Evolutionary conservation across 2,888 invertebrate genomes (phyloP).

Genomic region (Oscheius sp.): DNA sequence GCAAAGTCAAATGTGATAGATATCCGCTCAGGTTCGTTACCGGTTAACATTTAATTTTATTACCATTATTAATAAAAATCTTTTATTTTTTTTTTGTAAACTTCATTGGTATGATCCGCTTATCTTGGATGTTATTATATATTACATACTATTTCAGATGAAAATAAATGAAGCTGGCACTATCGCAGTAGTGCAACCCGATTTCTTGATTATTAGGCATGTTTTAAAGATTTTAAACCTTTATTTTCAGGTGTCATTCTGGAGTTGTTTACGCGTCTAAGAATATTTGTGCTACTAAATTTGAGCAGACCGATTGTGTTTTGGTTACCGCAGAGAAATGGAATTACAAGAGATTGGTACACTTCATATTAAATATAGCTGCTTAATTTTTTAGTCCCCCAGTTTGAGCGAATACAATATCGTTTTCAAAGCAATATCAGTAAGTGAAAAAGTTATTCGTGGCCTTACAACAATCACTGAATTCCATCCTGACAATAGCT

Average conservation of each 20-base stretch:
- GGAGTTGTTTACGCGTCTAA: not conserved
- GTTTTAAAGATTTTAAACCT: not conserved
- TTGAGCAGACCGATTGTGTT: not conserved
- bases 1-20: conserved; percentile 21
- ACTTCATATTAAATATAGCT: not conserved
- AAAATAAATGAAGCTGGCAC: no score
- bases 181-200: no score
- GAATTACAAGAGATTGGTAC: conserved; percentile 3
- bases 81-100: conserved; percentile 4
- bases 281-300: not conserved
- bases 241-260: not conserved
- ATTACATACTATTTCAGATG: not conserved
- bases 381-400: not conserved
- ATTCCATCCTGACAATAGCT: no score
- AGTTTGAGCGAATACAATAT: not conserved
- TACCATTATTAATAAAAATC: no score
- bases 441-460: not conserved
- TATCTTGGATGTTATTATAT: not conserved
- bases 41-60: conserved; percentile 3
- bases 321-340: not conserved
- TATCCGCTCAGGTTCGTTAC: not conserved
- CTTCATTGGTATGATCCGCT: not conserved
- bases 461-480: no score
- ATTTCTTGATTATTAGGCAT: no score
- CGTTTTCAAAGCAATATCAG: not conserved